Conservation (phyloP, 1,140 invertebrate genomes). For the Popillia japonica region DNA sequence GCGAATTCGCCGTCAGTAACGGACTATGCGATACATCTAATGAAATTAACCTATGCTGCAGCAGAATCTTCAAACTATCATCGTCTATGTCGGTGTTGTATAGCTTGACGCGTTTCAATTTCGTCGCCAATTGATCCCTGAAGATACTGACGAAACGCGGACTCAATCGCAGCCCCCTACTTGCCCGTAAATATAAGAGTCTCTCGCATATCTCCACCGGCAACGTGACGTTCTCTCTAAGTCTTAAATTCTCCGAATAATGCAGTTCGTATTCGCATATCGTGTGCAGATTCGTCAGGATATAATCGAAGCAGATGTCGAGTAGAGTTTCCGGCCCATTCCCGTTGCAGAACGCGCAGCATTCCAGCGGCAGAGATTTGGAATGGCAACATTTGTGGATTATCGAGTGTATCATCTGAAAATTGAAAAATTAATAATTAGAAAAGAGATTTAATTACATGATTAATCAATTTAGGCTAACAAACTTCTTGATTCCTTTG, state of each 20-base stretch:
- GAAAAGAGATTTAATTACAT: no score
- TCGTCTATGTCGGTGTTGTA: slow-evolving; percentile 76
- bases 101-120: slow-evolving; percentile 75
- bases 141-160: slow-evolving; percentile 78
- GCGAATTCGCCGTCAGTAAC: slow-evolving; percentile 65
- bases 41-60: slow-evolving; percentile 75
- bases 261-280: slow-evolving; percentile 62
- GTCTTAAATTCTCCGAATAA: slow-evolving; percentile 56
- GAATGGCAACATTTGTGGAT: slow-evolving; percentile 55
- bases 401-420: slow-evolving; percentile 56
- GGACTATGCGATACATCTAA: slow-evolving; percentile 78
- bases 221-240: slow-evolving; percentile 66
- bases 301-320: slow-evolving; percentile 70
- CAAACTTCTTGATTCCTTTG: no score
- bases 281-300: slow-evolving; percentile 70
- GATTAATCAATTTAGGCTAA: no score
- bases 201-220: slow-evolving; percentile 78
- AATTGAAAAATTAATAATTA: not conserved
- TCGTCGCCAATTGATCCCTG: slow-evolving; percentile 70
- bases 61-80: slow-evolving; percentile 71
- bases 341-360: slow-evolving; percentile 56
- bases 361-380: slow-evolving; percentile 51
- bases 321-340: slow-evolving; percentile 62
- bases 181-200: slow-evolving; percentile 68
- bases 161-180: slow-evolving; percentile 67